Evolutionary conservation across 2,888 invertebrate genomes (phyloP).

Genomic region (Hydropsyche betteni): DNA sequence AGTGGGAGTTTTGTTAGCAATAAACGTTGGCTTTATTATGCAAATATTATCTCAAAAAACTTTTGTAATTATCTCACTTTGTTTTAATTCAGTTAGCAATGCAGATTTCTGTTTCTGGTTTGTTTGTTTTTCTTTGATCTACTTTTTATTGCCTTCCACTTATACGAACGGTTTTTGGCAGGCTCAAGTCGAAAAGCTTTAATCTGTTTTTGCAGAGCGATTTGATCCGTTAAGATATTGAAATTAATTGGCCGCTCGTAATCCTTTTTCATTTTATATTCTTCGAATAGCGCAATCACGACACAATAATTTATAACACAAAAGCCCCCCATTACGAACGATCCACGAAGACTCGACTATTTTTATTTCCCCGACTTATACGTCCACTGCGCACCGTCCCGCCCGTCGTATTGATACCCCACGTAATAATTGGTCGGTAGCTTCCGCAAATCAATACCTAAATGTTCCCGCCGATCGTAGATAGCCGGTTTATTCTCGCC

Average conservation of each 20-base stretch:
- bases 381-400: neutral
- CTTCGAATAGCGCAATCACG: neutral
- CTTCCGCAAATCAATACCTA: conserved; percentile 38
- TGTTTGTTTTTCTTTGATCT: conserved; percentile 41
- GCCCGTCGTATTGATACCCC: neutral
- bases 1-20: conserved; percentile 49
- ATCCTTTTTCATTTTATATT: conserved; percentile 2
- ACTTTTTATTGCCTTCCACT: conserved; percentile 52
- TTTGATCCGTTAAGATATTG: conserved; percentile 26
- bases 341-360: no score
- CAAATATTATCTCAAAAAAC: conserved; percentile 51
- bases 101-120: conserved; percentile 37
- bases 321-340: no score
- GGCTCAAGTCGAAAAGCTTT: conserved; percentile 21
- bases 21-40: conserved; percentile 51
- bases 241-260: conserved; percentile 11
- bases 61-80: conserved; percentile 50
- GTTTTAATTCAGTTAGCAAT: conserved; percentile 49
- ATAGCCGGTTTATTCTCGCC: conserved; percentile 36
- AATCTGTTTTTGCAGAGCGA: conserved; percentile 16
- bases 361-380: neutral
- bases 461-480: conserved; percentile 28
- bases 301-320: no score
- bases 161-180: conserved; percentile 57
- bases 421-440: conserved; percentile 27